Conservation (phyloP, 2,113 vertebrate species). For the Saguinus midas region DNA sequence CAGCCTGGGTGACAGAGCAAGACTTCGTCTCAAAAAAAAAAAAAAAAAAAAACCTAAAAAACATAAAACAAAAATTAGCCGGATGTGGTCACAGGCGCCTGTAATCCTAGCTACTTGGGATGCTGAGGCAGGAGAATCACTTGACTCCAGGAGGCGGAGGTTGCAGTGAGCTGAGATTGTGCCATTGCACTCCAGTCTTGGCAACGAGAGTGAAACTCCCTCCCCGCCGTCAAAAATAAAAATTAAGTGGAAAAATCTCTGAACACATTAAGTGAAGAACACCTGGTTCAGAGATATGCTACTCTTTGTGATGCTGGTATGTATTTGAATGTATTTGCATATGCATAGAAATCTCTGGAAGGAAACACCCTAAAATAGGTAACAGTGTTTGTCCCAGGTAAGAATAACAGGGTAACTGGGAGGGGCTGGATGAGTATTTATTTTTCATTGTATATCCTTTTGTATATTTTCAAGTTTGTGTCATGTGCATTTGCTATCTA, state of each 20-base stretch:
- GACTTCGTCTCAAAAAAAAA: too few species aligned
- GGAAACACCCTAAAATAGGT: not conserved
- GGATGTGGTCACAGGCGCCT: too few species aligned
- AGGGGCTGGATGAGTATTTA: not conserved
- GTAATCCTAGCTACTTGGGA: too few species aligned
- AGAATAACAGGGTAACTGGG: not conserved
- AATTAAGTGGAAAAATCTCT: not conserved
- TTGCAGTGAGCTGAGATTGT: too few species aligned
- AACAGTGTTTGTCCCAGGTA: not conserved
- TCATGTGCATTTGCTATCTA: not conserved
- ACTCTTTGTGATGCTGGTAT: not conserved
- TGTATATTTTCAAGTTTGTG: not conserved
- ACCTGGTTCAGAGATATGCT: not conserved
- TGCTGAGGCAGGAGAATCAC: too few species aligned
- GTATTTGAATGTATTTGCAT: rapidly evolving
- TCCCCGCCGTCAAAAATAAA: too few species aligned
- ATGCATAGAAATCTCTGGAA: not conserved
- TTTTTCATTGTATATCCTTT: not conserved
- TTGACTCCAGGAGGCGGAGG: too few species aligned
- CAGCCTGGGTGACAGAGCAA: too few species aligned
- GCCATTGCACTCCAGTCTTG: too few species aligned
- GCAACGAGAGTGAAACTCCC: too few species aligned
- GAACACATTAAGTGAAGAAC: not conserved
- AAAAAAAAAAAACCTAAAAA: too few species aligned
- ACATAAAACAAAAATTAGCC: too few species aligned